phyloP scores from a whole-genome alignment of 2,888 invertebrate species.

The Napeogenes inachia region DNA sequence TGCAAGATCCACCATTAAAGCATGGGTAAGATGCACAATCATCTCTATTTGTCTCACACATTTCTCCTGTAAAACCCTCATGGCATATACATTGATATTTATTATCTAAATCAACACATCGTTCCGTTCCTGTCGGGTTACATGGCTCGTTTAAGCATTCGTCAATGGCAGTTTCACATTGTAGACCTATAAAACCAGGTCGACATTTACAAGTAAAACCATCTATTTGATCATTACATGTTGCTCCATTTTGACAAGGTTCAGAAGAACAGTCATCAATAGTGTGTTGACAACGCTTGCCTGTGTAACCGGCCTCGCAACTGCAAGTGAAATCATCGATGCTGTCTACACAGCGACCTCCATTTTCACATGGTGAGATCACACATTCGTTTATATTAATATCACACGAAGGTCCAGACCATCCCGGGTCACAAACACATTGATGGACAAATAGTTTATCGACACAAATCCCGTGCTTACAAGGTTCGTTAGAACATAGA shows the following conservation, averaged over 20 bases:
- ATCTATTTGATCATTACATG: conserved; percentile 91
- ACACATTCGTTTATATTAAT: conserved; percentile 95
- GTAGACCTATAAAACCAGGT: conserved; percentile 93
- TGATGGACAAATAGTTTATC: conserved; percentile 91
- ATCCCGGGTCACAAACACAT: conserved; percentile 95
- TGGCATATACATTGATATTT: conserved; percentile 92
- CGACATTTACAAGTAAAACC: conserved; percentile 95
- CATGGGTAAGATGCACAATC: conserved; percentile 92
- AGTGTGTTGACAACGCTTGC: conserved; percentile 94
- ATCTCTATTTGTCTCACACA: conserved; percentile 91
- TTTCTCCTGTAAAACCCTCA: conserved; percentile 89
- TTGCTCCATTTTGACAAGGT: conserved; percentile 95
- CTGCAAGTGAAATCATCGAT: conserved; percentile 90
- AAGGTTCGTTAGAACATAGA: conserved; percentile 92
- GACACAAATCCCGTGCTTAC: conserved; percentile 94
- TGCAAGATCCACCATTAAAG: conserved; percentile 91
- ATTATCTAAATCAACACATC: conserved; percentile 92
- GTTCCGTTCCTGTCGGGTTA: conserved; percentile 91
- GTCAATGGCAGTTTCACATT: conserved; percentile 95
- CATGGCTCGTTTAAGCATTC: conserved; percentile 95
- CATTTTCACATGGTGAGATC: conserved; percentile 92
- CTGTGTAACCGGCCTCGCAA: conserved; percentile 96
- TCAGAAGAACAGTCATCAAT: conserved; percentile 93
- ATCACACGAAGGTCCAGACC: conserved; percentile 92
- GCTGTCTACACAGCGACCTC: conserved; percentile 92